Conservation (phyloP, 2,888 invertebrate genomes). For the Neria commutata region DNA sequence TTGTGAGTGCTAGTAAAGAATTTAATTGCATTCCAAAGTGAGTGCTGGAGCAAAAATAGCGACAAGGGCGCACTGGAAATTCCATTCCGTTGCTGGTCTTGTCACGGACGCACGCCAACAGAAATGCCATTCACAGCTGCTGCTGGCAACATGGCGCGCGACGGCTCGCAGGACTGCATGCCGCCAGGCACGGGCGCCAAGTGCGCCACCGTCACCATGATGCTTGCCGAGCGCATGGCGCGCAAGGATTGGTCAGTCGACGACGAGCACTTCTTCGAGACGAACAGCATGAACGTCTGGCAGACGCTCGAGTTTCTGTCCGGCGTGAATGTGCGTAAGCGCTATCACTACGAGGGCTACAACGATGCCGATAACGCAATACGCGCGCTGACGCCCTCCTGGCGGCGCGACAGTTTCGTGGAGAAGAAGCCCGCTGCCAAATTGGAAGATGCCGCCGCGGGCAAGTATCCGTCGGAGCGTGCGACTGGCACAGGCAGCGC, state of each 20-base stretch:
- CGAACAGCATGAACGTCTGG: conserved; percentile 60
- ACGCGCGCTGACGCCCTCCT: conserved; percentile 49
- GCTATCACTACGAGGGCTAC: conserved; percentile 57
- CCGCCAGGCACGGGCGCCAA: conserved; percentile 33
- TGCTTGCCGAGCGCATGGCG: conserved; percentile 52
- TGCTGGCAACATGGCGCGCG: conserved; percentile 42
- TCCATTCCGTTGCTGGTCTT: background rate
- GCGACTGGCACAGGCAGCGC: background rate
- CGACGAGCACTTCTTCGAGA: conserved; percentile 49
- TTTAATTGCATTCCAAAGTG: conserved; percentile 2
- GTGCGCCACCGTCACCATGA: conserved; percentile 55
- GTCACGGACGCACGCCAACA: conserved; percentile 29
- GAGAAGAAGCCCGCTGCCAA: conserved; percentile 38
- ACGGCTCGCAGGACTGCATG: conserved; percentile 39
- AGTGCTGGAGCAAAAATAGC: background rate
- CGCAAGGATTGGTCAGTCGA: conserved; percentile 58
- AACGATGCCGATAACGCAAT: conserved; percentile 50
- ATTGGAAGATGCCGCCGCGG: conserved; percentile 29
- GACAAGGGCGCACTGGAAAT: background rate
- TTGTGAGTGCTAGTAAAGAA: background rate
- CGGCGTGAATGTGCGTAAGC: conserved; percentile 47
- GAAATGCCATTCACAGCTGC: conserved; percentile 36
- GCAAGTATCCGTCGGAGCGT: background rate
- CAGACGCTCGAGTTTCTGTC: conserved; percentile 58
- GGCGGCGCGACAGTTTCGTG: conserved; percentile 52